phyloP scores from a whole-genome alignment of 2,113 vertebrate genomes.

The Hucho hucho region DNA sequence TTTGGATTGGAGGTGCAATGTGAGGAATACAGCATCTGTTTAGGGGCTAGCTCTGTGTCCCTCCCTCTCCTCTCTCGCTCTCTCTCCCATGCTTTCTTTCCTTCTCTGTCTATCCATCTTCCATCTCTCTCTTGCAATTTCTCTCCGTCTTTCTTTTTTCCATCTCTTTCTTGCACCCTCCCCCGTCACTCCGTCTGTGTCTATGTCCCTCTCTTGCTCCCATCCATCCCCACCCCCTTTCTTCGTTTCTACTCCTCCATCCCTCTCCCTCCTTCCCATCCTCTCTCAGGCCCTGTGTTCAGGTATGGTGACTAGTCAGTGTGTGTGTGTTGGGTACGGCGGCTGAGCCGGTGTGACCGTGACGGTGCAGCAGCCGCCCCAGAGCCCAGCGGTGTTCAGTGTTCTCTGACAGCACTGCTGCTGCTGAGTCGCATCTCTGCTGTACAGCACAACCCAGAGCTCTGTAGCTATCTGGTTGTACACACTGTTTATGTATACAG shows the following conservation, averaged over 20 bases:
- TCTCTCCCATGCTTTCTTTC: conserved; percentile 16
- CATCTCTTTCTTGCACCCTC: no score
- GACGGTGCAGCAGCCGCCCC: conserved; percentile 10
- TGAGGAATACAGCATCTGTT: conserved; percentile 66
- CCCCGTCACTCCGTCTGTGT: no score
- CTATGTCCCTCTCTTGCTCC: background rate
- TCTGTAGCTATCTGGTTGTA: no score
- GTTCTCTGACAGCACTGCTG: conserved; percentile 18
- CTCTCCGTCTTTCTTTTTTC: conserved; percentile 1
- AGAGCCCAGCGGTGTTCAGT: conserved; percentile 18
- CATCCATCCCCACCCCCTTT: background rate
- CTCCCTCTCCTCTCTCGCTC: conserved; percentile 9
- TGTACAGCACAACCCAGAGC: conserved; percentile 9
- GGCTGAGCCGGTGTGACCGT: no score
- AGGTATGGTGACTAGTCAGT: background rate
- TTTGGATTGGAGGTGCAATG: conserved; percentile 70
- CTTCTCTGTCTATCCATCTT: background rate
- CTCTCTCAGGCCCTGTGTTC: background rate
- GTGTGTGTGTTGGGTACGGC: background rate
- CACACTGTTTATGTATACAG: no score
- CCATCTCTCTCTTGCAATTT: conserved; percentile 6
- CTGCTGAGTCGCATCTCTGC: conserved; percentile 39
- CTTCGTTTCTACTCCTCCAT: no score
- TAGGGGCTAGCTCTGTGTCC: conserved; percentile 57
- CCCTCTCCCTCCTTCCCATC: conserved; percentile 6